Conservation (phyloP, 2,797 vertebrate species). For the Avahi laniger region DNA sequence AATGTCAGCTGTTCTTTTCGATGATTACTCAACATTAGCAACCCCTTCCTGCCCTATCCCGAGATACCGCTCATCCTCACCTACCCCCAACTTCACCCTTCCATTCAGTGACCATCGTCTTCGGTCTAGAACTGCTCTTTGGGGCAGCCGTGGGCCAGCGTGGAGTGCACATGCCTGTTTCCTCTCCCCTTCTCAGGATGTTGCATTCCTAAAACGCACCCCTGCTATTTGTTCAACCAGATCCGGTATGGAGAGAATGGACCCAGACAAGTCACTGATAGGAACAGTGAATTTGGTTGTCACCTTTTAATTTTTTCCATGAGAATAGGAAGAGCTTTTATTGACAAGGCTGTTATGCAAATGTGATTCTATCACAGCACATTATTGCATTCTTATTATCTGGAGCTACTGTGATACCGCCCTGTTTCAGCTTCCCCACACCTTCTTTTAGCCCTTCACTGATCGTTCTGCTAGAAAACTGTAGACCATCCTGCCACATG, state of each 20-base stretch:
- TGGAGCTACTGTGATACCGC: background rate
- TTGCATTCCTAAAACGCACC: background rate
- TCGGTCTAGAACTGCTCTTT: background rate
- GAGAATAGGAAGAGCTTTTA: constrained; percentile 36
- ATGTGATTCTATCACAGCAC: constrained; percentile 10
- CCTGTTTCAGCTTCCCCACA: background rate
- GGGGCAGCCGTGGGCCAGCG: background rate
- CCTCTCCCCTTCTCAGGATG: background rate
- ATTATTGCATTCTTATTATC: constrained; percentile 63
- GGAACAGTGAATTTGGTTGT: constrained; percentile 12
- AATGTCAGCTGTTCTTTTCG: background rate
- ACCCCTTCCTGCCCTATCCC: background rate
- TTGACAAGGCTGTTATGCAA: constrained; percentile 63
- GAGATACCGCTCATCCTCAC: background rate
- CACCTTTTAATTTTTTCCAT: constrained; percentile 60
- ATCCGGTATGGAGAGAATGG: background rate
- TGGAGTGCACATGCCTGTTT: accelerated
- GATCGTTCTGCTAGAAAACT: background rate
- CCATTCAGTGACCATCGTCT: background rate
- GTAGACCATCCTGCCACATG: background rate
- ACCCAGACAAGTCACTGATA: background rate
- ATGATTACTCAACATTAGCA: background rate
- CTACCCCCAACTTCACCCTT: background rate
- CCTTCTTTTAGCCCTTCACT: background rate
- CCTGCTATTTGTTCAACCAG: background rate